These are phyloP conservation scores for Tholera decimalis DNA, from an alignment of 2,888 invertebrate species.

Conservation along the genomic window DNA sequence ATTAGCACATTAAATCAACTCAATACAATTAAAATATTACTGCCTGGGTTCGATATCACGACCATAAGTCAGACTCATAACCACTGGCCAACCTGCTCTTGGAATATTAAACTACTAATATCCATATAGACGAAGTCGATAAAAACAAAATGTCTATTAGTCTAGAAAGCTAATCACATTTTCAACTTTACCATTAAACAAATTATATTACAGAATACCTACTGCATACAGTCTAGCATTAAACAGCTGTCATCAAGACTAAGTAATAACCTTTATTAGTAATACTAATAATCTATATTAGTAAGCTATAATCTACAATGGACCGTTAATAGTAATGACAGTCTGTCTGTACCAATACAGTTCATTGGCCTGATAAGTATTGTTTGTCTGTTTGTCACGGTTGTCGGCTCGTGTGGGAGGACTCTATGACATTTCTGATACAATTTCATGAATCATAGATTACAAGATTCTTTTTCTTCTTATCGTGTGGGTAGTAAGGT, in stretches of 20 bases:
- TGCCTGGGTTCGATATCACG: too few relatives aligned
- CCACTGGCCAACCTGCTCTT: too few relatives aligned
- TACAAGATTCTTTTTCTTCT: too few relatives aligned
- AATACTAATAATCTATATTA: background rate
- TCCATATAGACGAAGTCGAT: constrained; percentile 4
- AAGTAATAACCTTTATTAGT: constrained; percentile 7
- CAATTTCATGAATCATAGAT: background rate
- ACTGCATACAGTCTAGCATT: background rate
- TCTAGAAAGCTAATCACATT: background rate
- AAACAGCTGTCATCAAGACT: background rate
- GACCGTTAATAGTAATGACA: constrained; percentile 1
- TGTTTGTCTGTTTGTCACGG: constrained; percentile 16
- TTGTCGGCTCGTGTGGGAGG: constrained; percentile 11
- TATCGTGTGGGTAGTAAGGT: too few relatives aligned
- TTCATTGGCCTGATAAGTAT: constrained; percentile 20
- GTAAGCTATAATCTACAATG: background rate
- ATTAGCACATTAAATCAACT: too few relatives aligned
- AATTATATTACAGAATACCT: constrained; percentile 12
- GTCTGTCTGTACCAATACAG: background rate
- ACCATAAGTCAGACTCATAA: too few relatives aligned
- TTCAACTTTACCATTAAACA: constrained; percentile 17
- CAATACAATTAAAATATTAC: too few relatives aligned
- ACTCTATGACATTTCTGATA: constrained; percentile 8
- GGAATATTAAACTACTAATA: constrained; percentile 13
- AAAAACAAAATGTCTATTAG: constrained; percentile 13